Base-by-base conservation (phyloP, 2,888 invertebrate genomes). In the Ellobium chinense region DNA sequence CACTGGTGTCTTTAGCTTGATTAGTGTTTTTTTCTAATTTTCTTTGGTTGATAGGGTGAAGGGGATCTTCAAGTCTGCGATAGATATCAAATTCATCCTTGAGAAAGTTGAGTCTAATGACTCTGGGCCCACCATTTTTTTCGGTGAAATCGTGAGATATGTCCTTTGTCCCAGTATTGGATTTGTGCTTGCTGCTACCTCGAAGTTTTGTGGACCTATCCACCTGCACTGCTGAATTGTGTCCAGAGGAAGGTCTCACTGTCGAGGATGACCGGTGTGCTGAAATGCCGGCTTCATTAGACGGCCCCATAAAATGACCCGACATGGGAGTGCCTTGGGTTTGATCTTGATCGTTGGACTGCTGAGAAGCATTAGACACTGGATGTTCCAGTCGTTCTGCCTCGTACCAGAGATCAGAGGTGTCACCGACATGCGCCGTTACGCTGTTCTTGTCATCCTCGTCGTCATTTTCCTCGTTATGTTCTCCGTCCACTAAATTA, bases 71-170 rank as follows among this genome's bases (percentile, higher is more conserved):
- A 21, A 58, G 24, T 24, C 24, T 58, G 7, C 58, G 12, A n/a
- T 58, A 63, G 29, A 46, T 2, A n/a, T 69, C 69, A 14, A 29
- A 58, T 58, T 58, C 72, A 24, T 62, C 74, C 27, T 74, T 74
- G 3, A 74, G 29, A n/a, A 74, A 74, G 21, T 36, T 74, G 4
- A 74, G 14, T 18, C 46, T 46, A 7, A 74, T 39, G 31, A 62
- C 29, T 12, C n/a, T 68, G 5, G n/a, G 39, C 39, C 39, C 27
- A 7, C 5, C 34, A 18, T 46, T 46, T 18, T 7, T 18, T 46
- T 7, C 46, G 18, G 9, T 46, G 46, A 7, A 18, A 46, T 46
- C 18, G 18, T 7, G 18, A 46, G 46, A 46, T n/a, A n/a, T n/a
- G n/a, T n/a, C n/a, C n/a, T n/a, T n/a, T 46, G 46, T 12, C 9